These are phyloP conservation scores for Zoanthus gigantus DNA, from an alignment of 92 coral and sea anemone species.

Conservation along the genomic window DNA sequence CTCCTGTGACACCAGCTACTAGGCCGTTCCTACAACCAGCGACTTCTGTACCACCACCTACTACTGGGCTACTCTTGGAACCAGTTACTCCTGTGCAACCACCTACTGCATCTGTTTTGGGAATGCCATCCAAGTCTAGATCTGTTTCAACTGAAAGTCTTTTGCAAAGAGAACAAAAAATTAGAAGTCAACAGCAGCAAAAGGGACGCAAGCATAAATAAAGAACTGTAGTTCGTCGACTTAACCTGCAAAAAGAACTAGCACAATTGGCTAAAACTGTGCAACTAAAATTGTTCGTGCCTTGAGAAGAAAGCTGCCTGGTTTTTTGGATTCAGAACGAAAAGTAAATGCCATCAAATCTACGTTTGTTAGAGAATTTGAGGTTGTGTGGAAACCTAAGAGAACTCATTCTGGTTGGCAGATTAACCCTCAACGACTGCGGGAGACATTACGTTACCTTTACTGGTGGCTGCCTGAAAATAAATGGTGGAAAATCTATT, in stretches of 20 bases:
- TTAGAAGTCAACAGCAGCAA: slow-evolving; percentile 6
- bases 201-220: slow-evolving; percentile 17
- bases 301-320: slow-evolving; percentile 27
- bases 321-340: slow-evolving; percentile 34
- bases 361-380: slow-evolving; percentile 26
- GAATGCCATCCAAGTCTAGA: not conserved
- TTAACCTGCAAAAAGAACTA: slow-evolving; percentile 23
- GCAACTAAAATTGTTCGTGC: slow-evolving; percentile 29
- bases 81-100: not conserved
- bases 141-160: slow-evolving; percentile 21
- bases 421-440: slow-evolving; percentile 17
- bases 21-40: too few relatives aligned
- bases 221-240: slow-evolving; percentile 20
- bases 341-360: not conserved
- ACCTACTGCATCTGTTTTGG: not conserved
- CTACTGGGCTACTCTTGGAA: not conserved
- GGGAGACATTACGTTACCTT: slow-evolving; percentile 15
- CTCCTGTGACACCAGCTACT: too few relatives aligned
- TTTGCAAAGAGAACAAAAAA: slow-evolving; percentile 6
- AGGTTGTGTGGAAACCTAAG: slow-evolving; percentile 31
- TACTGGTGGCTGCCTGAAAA: slow-evolving; percentile 45
- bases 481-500: not conserved
- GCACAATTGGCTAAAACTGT: slow-evolving; percentile 19
- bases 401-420: slow-evolving; percentile 21
- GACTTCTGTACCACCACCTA: not conserved